Evolutionary conservation across 2,113 vertebrate species (phyloP), one percentile per base, ranked within the genome.

Genomic region (Catharus fuscescens): DNA sequence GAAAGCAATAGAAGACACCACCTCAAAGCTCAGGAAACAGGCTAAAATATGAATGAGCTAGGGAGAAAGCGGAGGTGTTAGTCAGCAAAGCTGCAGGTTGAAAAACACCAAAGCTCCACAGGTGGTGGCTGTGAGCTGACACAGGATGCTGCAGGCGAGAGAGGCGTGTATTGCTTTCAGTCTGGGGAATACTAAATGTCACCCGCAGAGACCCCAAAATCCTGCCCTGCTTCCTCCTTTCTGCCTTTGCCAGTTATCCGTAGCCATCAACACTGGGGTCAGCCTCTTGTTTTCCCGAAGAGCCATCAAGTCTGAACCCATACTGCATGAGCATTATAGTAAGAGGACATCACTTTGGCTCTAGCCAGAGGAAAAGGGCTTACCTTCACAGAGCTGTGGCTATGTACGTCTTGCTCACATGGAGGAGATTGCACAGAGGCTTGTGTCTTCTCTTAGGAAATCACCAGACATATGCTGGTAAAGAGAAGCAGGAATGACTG

Each of bases 401-500:
- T 52, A 6, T 1, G 9, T 8, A 40, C 0, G 3, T 66, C 83
- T 38, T 59, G 71, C 59, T 93, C 28, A 25, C 54, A 79, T 6
- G 3, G 14, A 92, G 32, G 42, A 72, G 80, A 80, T 8, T 6
- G 9, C 44, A 48, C 40, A 85, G 61, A 92, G 24, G 59, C 59
- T 77, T 0, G 0, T 85, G 18, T 86, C 71, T 92, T 85, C 95
- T 83, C 74, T 93, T 54, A 31, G 93, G 96, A 97, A 96, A 96
- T 42, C 85, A 96, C 96, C 96, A 90, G 90, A 86, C 60, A 19
- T 56, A 66, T 18, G 44, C 71, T 94, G 90, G 79, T 91, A 92
- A 95, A 82, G 81, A 96, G 92, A 96, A 97, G 93, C 90, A 92
- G 94, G 88, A 96, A 97, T 94, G 82, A 96, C 93, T 92, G 80